Base-by-base conservation (phyloP, 2,113 vertebrate species). In the Rousettus leschenaultii region DNA sequence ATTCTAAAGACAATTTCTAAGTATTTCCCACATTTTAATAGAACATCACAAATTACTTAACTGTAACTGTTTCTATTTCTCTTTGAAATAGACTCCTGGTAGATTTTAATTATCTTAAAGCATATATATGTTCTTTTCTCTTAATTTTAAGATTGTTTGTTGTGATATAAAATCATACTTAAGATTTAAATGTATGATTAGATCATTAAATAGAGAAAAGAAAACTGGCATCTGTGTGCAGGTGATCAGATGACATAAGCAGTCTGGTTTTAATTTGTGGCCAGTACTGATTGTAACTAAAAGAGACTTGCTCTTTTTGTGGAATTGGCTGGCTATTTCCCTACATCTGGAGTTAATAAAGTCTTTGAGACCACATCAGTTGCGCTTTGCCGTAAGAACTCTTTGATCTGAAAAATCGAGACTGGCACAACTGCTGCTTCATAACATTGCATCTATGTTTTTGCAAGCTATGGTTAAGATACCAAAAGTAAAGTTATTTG, bases 281-380 rank as follows among this genome's bases (percentile, higher is more conserved):
- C 97, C 98, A 98, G 98, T 98, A 98, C 98, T 99, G 98, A 98
- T 98, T 98, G 97, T 98, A 98, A 98, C 97, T 95, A 95, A 97
- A 98, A 98, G 98, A 98, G 98, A 98, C 98, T 98, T 94, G 97
- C 97, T 98, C 98, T 98, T 98, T 99, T 98, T 98, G 98, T 98
- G 98, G 98, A 98, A 95, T 98, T 98, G 98, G 98, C 98, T 98
- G 98, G 89, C 98, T 95, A 2, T 98, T 98, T 98, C 97, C 97
- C 97, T 98, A 98, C 99, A 99, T 99, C 99, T 99, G 99, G 99
- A 99, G 98, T 98, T 98, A 98, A 99, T 99, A 99, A 99, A 99
- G 98, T 99, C 98, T 97, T 98, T 98, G 98, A 99, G 99, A 99
- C 99, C 99, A 99, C 99, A 99, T 99, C 99, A 99, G 98, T 99